These are phyloP conservation scores for Nemopilema nomurai DNA, from an alignment of 30 jellyfish, hydroid and myxozoan species.

Conservation along the genomic window DNA sequence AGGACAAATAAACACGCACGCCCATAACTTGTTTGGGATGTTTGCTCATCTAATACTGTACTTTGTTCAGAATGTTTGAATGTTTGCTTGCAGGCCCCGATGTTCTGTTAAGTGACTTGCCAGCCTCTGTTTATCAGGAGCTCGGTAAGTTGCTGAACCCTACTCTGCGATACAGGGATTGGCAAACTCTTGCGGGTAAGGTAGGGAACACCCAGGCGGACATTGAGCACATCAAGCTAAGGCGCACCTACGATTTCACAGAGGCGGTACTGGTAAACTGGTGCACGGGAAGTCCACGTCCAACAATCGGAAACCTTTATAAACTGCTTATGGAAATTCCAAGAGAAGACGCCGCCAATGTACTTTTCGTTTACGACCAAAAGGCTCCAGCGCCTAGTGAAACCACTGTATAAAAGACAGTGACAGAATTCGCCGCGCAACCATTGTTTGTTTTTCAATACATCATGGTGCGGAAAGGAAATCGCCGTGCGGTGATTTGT, in stretches of 20 bases:
- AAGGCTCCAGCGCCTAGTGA: background rate
- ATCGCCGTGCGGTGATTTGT: no score
- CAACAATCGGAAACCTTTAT: constrained; percentile 25
- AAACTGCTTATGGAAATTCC: constrained; percentile 9
- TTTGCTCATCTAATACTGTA: no score
- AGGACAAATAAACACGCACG: no score
- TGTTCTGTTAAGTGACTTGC: constrained; percentile 1
- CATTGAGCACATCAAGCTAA: constrained; percentile 6
- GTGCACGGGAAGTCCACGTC: constrained; percentile 27
- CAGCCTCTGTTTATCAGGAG: constrained; percentile 36
- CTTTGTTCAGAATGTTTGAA: background rate
- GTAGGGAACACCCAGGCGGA: constrained; percentile 35
- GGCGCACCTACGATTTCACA: constrained; percentile 11
- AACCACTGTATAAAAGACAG: background rate
- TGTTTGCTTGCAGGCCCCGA: constrained; percentile 35
- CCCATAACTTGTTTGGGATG: no score
- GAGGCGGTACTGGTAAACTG: constrained; percentile 24
- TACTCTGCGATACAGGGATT: constrained; percentile 27
- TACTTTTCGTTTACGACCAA: constrained; percentile 14
- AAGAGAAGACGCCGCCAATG: constrained; percentile 51
- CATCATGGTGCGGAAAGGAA: no score
- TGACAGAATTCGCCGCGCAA: background rate
- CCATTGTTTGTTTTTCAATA: background rate
- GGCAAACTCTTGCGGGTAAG: constrained; percentile 60
- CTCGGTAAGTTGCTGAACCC: constrained; percentile 58